Evolutionary conservation across 2,113 vertebrate species (phyloP), one percentile per base, ranked within the genome.

Genomic region (Phycodurus eques): DNA sequence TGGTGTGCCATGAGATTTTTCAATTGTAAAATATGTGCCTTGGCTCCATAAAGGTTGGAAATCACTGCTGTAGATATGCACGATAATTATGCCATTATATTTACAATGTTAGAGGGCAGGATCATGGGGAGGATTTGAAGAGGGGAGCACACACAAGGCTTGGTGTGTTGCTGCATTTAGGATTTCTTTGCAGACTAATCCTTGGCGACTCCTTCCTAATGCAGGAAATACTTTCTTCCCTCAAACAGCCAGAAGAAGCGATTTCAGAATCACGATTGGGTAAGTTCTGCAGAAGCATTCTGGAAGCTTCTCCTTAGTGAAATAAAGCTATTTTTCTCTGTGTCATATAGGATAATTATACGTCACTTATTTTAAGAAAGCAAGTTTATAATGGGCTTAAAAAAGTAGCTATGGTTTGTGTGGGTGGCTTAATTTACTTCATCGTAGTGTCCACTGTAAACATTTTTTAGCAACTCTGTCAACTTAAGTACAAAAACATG

Each of bases 21-120:
- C 27, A 27, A 27, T 27, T 27, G 27, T 27, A 27, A 27, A 27
- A 27, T 27, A 27, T 27, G 27, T 27, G 27, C 27, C 27, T 27
- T 27, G 27, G 27, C 27, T 27, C 27, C 27, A 27, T 27, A 27
- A 27, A 27, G 27, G 27, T 27, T 27, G 27, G 27, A 27, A 27
- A 27, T 27, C 27, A 27, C 27, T 77, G 70, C 56, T 44, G 73
- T 80, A 84, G 83, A 83, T 85, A 87, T 90, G 85, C 68, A 74
- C 73, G 57, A 70, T 78, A 85, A 89, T 90, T 87, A 91, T 85
- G 61, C 81, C 72, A 88, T 91, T 90, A 89, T 73, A 81, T 81
- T 75, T 79, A 77, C 73, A 39, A 79, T 72, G 77, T 76, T 27
- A 62, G 65, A 57, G 65, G 80, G 75, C 76, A 80, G 75, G 79